Percentiles rank a stretch among this genome's conserved stretches.
Conservation (phyloP, 2,797 vertebrate species). For the Malurus splendens region DNA sequence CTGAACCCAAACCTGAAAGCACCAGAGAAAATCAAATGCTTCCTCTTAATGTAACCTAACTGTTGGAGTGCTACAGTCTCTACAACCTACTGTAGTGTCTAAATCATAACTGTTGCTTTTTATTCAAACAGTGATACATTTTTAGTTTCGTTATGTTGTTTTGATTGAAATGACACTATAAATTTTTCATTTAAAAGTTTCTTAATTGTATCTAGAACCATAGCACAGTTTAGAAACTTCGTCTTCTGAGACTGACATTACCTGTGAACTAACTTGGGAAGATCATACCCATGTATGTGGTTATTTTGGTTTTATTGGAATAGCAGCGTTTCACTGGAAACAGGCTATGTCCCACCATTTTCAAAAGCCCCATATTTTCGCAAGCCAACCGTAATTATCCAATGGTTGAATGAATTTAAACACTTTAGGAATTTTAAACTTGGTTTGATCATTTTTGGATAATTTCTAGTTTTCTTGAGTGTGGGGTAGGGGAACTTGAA, state of each 20-base stretch:
- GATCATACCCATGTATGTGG: conserved; percentile 81
- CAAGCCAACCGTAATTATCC: conserved; percentile 34
- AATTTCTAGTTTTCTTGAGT: conserved; percentile 69
- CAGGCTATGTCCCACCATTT: conserved; percentile 50
- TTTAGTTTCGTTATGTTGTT: conserved; percentile 85
- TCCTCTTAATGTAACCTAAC: conserved; percentile 75
- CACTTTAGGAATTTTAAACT: conserved; percentile 68
- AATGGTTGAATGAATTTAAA: conserved; percentile 64
- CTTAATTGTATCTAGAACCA: conserved; percentile 77
- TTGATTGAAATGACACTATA: conserved; percentile 81
- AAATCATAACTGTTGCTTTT: conserved; percentile 76
- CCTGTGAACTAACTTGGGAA: conserved; percentile 74
- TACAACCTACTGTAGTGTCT: conserved; percentile 67
- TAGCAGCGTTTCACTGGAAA: conserved; percentile 59
- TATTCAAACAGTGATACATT: conserved; percentile 75
- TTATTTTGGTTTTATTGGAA: conserved; percentile 63
- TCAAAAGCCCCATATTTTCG: conserved; percentile 19
- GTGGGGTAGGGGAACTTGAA: conserved; percentile 27
- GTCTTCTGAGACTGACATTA: conserved; percentile 70
- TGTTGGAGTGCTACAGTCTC: conserved; percentile 72
- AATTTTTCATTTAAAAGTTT: conserved; percentile 75
- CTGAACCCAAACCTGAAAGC: conserved; percentile 76
- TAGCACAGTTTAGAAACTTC: conserved; percentile 79
- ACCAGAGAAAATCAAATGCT: conserved; percentile 89
- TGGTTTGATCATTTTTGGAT: conserved; percentile 64